Evolutionary conservation across 2,797 vertebrate species (phyloP).

Genomic region (Sphaeramia orbicularis): DNA sequence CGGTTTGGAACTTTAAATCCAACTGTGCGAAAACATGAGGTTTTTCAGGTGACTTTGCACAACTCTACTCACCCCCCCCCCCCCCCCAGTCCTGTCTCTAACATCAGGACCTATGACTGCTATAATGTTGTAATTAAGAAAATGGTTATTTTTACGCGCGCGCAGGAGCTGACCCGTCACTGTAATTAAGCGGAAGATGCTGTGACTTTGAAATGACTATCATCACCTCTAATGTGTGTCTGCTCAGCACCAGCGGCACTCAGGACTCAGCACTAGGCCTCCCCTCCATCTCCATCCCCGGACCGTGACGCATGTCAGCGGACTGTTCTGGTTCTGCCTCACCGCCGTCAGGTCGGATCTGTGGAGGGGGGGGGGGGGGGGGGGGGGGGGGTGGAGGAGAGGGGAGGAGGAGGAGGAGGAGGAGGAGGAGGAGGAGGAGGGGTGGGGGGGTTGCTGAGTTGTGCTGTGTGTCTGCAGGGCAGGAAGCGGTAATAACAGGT

Average conservation of each 20-base stretch:
- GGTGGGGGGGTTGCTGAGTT: too few species aligned
- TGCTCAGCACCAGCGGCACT: constrained; percentile 47
- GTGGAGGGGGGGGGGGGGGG: too few species aligned
- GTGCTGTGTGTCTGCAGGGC: constrained; percentile 60
- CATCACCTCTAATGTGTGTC: constrained; percentile 44
- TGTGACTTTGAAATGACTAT: constrained; percentile 44
- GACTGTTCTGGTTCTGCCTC: constrained; percentile 36
- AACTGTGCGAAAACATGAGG: too few species aligned
- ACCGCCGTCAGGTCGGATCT: constrained; percentile 15
- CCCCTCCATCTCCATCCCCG: too few species aligned
- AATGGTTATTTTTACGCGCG: constrained; percentile 46
- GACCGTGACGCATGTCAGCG: constrained; percentile 39
- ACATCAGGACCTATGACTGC: constrained; percentile 28
- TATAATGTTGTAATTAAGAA: constrained; percentile 50
- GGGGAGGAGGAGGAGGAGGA: too few species aligned
- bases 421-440: too few species aligned
- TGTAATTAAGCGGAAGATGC: constrained; percentile 50
- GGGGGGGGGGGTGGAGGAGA: constrained; percentile 12
- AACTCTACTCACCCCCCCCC: too few species aligned
- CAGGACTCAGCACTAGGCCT: constrained; percentile 10
- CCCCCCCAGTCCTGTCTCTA: too few species aligned
- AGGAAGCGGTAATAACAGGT: constrained; percentile 70
- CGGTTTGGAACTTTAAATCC: too few species aligned
- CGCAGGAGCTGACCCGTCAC: constrained; percentile 41
- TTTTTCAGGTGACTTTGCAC: too few species aligned